phyloP scores from a whole-genome alignment of 2,113 vertebrate genomes.

The Salvator merianae region DNA sequence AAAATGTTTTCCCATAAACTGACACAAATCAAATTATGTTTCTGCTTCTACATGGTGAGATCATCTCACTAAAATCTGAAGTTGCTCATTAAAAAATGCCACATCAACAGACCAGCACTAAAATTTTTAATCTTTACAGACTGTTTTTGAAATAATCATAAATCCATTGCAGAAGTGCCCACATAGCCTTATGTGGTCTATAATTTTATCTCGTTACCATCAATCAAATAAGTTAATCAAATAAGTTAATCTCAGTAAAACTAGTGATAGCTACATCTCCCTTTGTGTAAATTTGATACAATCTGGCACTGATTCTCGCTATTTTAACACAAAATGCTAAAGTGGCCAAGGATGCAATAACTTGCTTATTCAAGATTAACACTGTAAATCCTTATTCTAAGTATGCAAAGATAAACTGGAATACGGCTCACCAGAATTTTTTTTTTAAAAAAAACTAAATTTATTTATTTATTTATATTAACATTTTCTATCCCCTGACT shows the following conservation, averaged over 20 bases:
- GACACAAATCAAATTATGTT: background rate
- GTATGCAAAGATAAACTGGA: too few relatives aligned
- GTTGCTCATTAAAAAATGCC: background rate
- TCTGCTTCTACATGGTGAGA: background rate
- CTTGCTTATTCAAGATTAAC: too few relatives aligned
- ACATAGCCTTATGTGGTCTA: background rate
- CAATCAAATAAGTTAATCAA: background rate
- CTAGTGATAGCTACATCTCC: background rate
- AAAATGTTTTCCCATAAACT: background rate
- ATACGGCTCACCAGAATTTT: too few relatives aligned
- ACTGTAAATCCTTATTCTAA: too few relatives aligned
- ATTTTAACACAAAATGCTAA: too few relatives aligned
- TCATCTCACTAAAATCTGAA: background rate
- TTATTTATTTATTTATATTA: too few relatives aligned
- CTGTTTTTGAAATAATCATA: background rate
- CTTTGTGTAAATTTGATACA: background rate
- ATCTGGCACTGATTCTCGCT: background rate
- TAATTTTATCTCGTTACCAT: background rate
- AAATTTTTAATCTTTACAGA: background rate
- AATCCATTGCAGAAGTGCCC: background rate
- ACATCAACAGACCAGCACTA: background rate
- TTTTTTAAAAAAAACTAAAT: too few relatives aligned
- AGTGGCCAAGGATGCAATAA: too few relatives aligned
- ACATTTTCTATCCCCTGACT: too few relatives aligned
- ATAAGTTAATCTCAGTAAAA: background rate